Evolutionary conservation across 2,113 vertebrate genomes (phyloP).

Genomic region (Bubo scandiacus): DNA sequence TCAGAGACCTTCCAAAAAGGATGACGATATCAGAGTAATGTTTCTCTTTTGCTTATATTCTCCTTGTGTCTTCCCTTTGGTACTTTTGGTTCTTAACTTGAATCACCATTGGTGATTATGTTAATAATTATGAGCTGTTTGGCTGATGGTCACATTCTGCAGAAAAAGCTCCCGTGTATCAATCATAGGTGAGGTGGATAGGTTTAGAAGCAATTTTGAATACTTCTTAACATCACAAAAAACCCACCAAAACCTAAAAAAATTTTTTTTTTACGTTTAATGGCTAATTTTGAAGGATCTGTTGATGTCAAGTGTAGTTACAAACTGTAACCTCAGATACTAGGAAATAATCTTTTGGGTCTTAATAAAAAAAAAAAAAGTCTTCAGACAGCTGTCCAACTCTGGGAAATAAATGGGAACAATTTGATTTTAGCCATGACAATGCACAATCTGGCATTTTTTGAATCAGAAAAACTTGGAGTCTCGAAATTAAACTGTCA

Average conservation of each 20-base stretch:
- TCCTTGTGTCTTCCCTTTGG: not conserved
- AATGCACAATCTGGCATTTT: conserved; percentile 73
- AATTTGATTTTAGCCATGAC: conserved; percentile 74
- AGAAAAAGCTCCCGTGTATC: not conserved
- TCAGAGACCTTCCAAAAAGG: not conserved
- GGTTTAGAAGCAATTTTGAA: not conserved
- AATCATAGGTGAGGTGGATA: not conserved
- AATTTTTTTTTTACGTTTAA: not conserved
- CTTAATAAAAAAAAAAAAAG: conserved; percentile 40
- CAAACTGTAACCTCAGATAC: not conserved
- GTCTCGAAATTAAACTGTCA: conserved; percentile 79
- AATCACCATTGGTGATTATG: not conserved
- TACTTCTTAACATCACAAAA: not conserved
- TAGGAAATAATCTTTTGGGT: conserved; percentile 56
- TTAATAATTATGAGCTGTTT: not conserved
- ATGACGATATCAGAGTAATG: not conserved
- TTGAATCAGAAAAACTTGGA: conserved; percentile 73
- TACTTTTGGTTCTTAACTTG: not conserved
- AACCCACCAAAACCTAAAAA: not conserved
- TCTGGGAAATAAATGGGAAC: conserved; percentile 67
- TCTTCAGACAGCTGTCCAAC: conserved; percentile 52
- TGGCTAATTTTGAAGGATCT: conserved; percentile 5
- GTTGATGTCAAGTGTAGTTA: not conserved
- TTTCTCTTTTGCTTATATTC: not conserved
- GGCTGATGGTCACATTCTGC: not conserved